Evolutionary conservation across 2,797 vertebrate genomes (phyloP).

Genomic region (Botia kubotai): DNA sequence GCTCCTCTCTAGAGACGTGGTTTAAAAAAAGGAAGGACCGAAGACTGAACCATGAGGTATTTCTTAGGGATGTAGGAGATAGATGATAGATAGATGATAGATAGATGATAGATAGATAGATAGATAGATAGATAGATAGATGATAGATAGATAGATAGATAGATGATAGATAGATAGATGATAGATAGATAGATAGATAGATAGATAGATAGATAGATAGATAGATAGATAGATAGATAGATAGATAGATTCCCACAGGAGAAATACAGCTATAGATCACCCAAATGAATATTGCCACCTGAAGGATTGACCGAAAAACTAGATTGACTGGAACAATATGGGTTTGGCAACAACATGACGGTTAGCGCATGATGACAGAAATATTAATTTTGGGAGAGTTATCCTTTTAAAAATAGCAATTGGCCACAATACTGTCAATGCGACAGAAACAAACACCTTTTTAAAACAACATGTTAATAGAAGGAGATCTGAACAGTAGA

Average conservation of each 20-base stretch:
- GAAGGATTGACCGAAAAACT: too few relatives aligned
- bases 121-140: background rate
- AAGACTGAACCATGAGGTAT: background rate
- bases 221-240: background rate
- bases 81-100: background rate
- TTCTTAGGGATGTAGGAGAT: background rate
- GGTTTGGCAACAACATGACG: too few relatives aligned
- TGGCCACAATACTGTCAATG: background rate
- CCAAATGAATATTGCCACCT: too few relatives aligned
- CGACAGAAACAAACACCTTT: slow-evolving; percentile 2
- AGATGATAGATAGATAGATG: slow-evolving; percentile 3
- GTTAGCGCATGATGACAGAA: too few relatives aligned
- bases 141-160: too few relatives aligned
- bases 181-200: too few relatives aligned
- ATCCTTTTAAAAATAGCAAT: slow-evolving; percentile 12
- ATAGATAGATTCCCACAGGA: background rate
- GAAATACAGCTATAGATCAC: background rate
- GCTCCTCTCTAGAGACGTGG: slow-evolving; percentile 23
- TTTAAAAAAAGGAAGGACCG: slow-evolving; percentile 3
- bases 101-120: too few relatives aligned
- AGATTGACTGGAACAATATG: too few relatives aligned
- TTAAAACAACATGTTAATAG: slow-evolving; percentile 1
- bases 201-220: too few relatives aligned
- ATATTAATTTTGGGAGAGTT: background rate
- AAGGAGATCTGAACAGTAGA: slow-evolving; percentile 8